These are phyloP conservation scores for Himalopsyche tibetana DNA, from an alignment of 2,888 invertebrate species.

Conservation along the genomic window DNA sequence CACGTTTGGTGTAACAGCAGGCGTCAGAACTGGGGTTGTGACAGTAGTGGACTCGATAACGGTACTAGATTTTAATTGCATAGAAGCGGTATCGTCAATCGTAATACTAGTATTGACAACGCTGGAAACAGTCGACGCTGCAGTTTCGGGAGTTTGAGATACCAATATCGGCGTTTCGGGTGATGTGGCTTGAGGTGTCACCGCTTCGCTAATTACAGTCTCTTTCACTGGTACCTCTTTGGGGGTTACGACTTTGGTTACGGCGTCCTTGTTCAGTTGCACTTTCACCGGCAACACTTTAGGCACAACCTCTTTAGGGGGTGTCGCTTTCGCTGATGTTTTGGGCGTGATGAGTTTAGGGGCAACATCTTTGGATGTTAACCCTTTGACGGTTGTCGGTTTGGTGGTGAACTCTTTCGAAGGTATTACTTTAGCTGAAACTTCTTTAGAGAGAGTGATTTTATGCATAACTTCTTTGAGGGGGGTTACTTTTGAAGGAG, in stretches of 20 bases:
- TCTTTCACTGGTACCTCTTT: conserved; percentile 1
- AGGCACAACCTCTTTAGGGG: neutral
- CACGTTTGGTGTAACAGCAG: conserved; percentile 11
- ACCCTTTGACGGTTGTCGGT: neutral
- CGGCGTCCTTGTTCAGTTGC: neutral
- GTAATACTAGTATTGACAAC: conserved; percentile 6
- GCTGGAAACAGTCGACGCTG: neutral
- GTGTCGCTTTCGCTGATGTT: neutral
- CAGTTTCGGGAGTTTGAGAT: conserved; percentile 10
- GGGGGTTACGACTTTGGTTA: conserved; percentile 69
- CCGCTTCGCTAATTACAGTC: neutral
- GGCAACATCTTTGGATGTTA: neutral
- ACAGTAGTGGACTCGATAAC: neutral
- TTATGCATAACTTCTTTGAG: neutral
- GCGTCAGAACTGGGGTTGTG: neutral
- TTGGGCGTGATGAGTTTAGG: neutral
- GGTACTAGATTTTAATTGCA: neutral
- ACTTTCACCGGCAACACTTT: neutral
- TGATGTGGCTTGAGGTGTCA: neutral
- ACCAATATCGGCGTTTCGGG: conserved; percentile 67
- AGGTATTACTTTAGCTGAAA: neutral
- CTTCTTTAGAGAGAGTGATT: neutral
- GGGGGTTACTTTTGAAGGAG: too few relatives aligned
- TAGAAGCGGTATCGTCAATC: neutral
- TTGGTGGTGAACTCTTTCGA: neutral